phyloP scores from a whole-genome alignment of 2,113 vertebrate genomes.

The Paramisgurnus dabryanus region DNA sequence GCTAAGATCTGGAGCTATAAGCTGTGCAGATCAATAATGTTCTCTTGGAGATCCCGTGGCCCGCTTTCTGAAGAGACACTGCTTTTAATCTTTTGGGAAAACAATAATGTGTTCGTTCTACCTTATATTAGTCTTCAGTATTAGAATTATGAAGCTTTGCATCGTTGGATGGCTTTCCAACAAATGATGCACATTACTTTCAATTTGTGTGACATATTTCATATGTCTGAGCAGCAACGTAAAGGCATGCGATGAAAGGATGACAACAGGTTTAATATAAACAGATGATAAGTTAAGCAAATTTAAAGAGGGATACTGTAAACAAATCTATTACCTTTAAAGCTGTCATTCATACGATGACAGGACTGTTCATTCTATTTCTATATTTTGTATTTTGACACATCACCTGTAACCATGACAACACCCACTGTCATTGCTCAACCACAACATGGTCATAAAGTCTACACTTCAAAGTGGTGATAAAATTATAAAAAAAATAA shows the following conservation, averaged over 20 bases:
- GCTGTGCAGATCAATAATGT: slow-evolving; percentile 44
- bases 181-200: background rate
- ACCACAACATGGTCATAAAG: background rate
- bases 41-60: slow-evolving; percentile 25
- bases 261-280: background rate
- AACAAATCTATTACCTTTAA: slow-evolving; percentile 23
- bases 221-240: background rate
- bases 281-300: too few species aligned
- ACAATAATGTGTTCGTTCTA: background rate
- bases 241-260: background rate
- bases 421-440: background rate
- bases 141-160: background rate
- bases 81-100: slow-evolving; percentile 20
- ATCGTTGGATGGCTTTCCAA: background rate
- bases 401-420: background rate
- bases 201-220: background rate
- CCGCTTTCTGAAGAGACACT: slow-evolving; percentile 21
- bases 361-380: background rate
- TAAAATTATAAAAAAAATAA: background rate
- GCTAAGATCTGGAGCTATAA: slow-evolving; percentile 1
- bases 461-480: background rate
- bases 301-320: background rate
- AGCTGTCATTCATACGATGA: background rate
- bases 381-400: background rate
- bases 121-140: slow-evolving; percentile 1